phyloP scores from a whole-genome alignment of 2,888 invertebrate genomes.

The Ochropleura plecta region DNA sequence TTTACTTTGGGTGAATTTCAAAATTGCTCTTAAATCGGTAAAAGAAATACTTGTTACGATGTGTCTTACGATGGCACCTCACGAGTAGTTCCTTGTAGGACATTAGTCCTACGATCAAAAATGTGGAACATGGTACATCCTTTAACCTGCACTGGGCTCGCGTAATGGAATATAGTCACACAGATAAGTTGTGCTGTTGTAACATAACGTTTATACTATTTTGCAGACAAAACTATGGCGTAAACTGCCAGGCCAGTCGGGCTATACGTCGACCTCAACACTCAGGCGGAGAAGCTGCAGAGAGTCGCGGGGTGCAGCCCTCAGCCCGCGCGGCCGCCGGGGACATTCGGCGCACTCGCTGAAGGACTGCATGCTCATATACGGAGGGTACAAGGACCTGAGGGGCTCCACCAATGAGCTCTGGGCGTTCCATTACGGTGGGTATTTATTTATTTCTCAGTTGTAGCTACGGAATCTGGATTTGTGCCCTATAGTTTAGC shows the following conservation, averaged over 20 bases:
- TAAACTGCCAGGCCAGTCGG: conserved; percentile 90
- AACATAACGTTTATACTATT: neutral
- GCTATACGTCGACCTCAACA: conserved; percentile 90
- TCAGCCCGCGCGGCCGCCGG: conserved; percentile 93
- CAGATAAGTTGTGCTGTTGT: neutral
- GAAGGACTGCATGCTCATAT: conserved; percentile 94
- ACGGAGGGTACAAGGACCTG: conserved; percentile 96
- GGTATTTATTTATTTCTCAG: conserved; percentile 28
- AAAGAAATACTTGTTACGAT: too few species aligned
- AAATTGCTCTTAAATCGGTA: too few species aligned
- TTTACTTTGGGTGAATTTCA: too few species aligned
- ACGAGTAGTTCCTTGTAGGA: too few species aligned
- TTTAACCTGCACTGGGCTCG: neutral
- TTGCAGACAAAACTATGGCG: conserved; percentile 80
- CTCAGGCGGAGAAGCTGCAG: conserved; percentile 84
- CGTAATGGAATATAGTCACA: neutral
- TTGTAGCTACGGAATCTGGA: too few species aligned
- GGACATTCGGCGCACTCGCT: conserved; percentile 96
- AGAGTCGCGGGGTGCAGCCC: conserved; percentile 80
- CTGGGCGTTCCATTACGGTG: conserved; percentile 97
- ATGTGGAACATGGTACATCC: neutral
- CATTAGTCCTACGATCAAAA: too few species aligned
- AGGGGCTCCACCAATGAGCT: conserved; percentile 95
- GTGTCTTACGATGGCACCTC: too few species aligned
- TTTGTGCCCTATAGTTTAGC: too few species aligned